phyloP scores from a whole-genome alignment of 2,888 invertebrate species.

The Cancer borealis region DNA sequence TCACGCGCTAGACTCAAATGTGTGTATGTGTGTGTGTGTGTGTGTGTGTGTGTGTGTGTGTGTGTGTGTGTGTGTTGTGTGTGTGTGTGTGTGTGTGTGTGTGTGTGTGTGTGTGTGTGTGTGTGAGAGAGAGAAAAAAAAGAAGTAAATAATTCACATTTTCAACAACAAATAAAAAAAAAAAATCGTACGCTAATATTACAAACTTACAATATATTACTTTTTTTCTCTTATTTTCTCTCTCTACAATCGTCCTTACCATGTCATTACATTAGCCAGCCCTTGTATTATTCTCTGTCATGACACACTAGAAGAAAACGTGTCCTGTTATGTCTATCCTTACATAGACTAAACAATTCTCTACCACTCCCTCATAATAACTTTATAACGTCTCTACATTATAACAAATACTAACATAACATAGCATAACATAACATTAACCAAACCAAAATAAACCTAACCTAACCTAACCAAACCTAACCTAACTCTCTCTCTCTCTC shows the following conservation, averaged over 20 bases:
- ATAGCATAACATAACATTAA: too few relatives aligned
- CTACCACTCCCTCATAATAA: too few relatives aligned
- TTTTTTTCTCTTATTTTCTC: background rate
- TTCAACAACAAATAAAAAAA: background rate
- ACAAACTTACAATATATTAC: background rate
- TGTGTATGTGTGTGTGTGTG: constrained; percentile 62
- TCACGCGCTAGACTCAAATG: background rate
- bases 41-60: constrained; percentile 63
- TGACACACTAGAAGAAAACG: background rate
- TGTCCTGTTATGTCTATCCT: background rate
- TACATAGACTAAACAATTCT: background rate
- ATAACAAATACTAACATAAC: too few relatives aligned
- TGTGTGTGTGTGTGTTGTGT: constrained; percentile 51
- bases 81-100: background rate
- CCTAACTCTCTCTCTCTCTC: too few relatives aligned
- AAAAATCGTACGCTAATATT: background rate
- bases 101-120: constrained; percentile 9
- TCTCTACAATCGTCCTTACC: background rate
- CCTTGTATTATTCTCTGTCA: background rate
- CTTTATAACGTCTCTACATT: too few relatives aligned
- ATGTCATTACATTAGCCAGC: background rate
- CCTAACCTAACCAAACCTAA: too few relatives aligned
- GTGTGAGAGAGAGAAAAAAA: constrained; percentile 54
- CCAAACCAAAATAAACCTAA: too few relatives aligned
- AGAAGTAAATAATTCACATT: background rate